phyloP scores from a whole-genome alignment of 37 sponge, comb jelly and placozoan genomes.

The Hormiphora californensis region DNA sequence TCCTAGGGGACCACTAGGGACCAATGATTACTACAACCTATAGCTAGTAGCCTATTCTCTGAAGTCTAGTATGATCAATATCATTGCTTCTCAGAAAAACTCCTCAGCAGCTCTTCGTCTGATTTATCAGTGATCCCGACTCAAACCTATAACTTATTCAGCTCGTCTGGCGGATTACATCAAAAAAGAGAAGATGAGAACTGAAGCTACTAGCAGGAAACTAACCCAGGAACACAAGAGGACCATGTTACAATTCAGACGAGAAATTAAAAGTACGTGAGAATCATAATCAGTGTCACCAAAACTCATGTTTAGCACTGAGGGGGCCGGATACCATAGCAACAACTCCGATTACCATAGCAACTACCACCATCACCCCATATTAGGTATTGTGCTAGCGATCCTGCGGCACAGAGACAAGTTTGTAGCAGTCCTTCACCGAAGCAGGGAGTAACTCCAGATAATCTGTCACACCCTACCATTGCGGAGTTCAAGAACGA shows the following conservation, averaged over 20 bases:
- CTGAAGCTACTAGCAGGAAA: background rate
- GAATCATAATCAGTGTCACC: no score
- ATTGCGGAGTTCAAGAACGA: background rate
- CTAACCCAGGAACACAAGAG: background rate
- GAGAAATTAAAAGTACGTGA: background rate
- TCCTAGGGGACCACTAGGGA: no score
- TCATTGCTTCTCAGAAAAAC: no score
- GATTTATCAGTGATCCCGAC: no score
- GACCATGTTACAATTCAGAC: background rate
- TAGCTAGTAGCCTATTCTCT: no score
- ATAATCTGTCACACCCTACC: background rate
- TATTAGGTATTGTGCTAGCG: background rate
- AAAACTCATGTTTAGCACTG: no score
- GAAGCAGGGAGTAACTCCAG: background rate
- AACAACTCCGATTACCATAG: no score
- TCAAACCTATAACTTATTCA: no score
- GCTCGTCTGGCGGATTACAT: background rate
- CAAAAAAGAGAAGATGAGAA: background rate
- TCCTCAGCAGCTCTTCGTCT: no score
- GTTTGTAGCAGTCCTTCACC: background rate
- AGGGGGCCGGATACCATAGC: no score
- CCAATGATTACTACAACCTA: no score
- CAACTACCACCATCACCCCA: background rate
- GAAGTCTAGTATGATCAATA: no score
- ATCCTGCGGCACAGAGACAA: background rate